Evolutionary conservation across 2,888 invertebrate genomes (phyloP).

Genomic region (Vanessa cardui): DNA sequence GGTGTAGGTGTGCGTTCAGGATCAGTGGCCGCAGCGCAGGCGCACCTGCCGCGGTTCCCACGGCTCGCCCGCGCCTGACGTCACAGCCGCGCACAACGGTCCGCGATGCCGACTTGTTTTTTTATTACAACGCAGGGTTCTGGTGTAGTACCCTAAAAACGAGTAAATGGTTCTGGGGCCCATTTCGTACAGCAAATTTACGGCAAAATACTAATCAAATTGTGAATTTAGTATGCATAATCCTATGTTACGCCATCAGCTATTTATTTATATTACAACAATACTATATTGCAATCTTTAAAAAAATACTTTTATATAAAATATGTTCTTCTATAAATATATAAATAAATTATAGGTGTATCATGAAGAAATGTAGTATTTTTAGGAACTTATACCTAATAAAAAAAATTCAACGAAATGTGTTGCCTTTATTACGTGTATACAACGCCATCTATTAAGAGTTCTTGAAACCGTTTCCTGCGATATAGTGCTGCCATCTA

Average conservation of each 20-base stretch:
- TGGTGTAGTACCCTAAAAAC: conserved; percentile 27
- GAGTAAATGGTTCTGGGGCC: conserved; percentile 4
- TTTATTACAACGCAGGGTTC: conserved; percentile 51
- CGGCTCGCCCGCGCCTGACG: conserved; percentile 64
- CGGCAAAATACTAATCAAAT: too few species aligned
- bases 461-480: background rate
- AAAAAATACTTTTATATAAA: too few species aligned
- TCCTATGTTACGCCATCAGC: too few species aligned
- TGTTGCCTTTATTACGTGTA: background rate
- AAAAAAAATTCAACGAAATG: background rate
- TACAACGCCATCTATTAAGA: conserved; percentile 51
- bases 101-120: conserved; percentile 53
- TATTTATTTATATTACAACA: too few species aligned
- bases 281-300: too few species aligned
- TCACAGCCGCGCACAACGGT: conserved; percentile 69
- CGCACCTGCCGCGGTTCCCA: conserved; percentile 83
- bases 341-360: background rate
- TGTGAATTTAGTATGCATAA: too few species aligned
- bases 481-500: conserved; percentile 50
- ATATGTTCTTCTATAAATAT: too few species aligned
- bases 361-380: background rate
- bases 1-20: conserved; percentile 64
- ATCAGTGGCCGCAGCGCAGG: conserved; percentile 80
- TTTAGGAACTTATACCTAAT: too few species aligned
- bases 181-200: background rate